phyloP scores from a whole-genome alignment of 64 coral and sea anemone species.

The Orbicella faveolata region DNA sequence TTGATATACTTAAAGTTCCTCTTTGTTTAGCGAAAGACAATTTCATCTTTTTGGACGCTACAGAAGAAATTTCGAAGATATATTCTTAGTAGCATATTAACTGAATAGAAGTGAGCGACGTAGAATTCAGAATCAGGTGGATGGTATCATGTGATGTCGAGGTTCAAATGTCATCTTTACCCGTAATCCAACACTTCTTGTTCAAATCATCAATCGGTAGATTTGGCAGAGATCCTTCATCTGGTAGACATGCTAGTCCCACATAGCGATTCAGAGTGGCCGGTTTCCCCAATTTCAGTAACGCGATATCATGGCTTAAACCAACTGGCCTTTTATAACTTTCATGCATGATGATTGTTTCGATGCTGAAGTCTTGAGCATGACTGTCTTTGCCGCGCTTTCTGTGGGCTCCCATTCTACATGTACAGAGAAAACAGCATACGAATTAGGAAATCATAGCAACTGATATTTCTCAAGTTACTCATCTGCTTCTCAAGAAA shows the following conservation, averaged over 20 bases:
- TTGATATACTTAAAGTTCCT: too few species aligned
- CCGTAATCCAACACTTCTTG: neutral
- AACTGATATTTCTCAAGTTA: too few species aligned
- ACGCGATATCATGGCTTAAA: slow-evolving; percentile 50
- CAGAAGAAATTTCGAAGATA: too few species aligned
- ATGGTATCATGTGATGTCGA: too few species aligned
- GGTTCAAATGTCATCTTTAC: neutral
- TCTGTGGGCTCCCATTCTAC: slow-evolving; percentile 56
- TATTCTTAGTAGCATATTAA: too few species aligned
- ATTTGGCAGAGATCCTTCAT: neutral
- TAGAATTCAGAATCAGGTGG: too few species aligned
- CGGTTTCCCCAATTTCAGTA: slow-evolving; percentile 47
- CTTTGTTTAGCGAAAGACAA: too few species aligned
- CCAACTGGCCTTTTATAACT: slow-evolving; percentile 58
- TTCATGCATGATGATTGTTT: slow-evolving; percentile 47
- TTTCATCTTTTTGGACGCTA: too few species aligned
- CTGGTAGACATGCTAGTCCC: neutral
- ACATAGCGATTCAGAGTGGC: neutral
- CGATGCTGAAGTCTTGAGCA: slow-evolving; percentile 51
- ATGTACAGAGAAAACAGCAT: neutral
- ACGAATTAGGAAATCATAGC: too few species aligned
- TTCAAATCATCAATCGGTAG: neutral
- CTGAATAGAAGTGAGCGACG: too few species aligned
- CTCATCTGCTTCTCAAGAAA: too few species aligned
- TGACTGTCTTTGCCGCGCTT: neutral